Evolutionary conservation across 2,797 vertebrate genomes (phyloP).

Genomic region (Leptoclinus maculatus): DNA sequence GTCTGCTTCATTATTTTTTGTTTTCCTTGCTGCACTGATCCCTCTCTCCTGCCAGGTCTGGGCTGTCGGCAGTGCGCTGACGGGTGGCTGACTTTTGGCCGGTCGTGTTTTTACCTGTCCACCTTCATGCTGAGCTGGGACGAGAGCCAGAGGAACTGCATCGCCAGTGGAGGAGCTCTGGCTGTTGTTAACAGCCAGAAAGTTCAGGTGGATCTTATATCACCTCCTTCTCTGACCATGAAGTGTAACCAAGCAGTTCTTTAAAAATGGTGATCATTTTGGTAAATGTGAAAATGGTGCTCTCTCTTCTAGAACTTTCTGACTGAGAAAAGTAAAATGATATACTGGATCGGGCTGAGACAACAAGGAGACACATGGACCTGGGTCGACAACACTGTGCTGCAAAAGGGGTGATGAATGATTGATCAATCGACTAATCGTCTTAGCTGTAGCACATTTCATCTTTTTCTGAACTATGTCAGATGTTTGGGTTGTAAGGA

Average conservation of each 20-base stretch:
- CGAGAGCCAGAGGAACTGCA: constrained; percentile 68
- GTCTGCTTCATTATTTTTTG: not conserved
- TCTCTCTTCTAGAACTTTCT: constrained; percentile 71
- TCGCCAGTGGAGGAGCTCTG: constrained; percentile 69
- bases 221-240: not conserved
- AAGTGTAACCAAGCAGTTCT: not conserved
- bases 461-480: not conserved
- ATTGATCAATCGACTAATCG: not conserved
- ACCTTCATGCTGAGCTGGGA: constrained; percentile 66
- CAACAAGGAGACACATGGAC: constrained; percentile 42
- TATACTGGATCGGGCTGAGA: constrained; percentile 83
- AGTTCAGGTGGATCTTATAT: constrained; percentile 69
- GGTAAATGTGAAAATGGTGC: not conserved
- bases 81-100: constrained; percentile 63
- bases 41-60: constrained; percentile 11
- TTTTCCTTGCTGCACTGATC: not conserved
- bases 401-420: constrained; percentile 62
- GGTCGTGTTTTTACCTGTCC: constrained; percentile 77
- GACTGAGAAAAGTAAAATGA: constrained; percentile 31
- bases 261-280: not conserved
- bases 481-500: not conserved
- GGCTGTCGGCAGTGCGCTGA: constrained; percentile 49
- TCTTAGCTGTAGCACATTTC: not conserved
- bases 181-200: constrained; percentile 56
- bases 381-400: constrained; percentile 71